Evolutionary conservation across 2,113 vertebrate species (phyloP), one percentile per base, ranked within the genome.

Genomic region (Orientallactaga bullata): DNA sequence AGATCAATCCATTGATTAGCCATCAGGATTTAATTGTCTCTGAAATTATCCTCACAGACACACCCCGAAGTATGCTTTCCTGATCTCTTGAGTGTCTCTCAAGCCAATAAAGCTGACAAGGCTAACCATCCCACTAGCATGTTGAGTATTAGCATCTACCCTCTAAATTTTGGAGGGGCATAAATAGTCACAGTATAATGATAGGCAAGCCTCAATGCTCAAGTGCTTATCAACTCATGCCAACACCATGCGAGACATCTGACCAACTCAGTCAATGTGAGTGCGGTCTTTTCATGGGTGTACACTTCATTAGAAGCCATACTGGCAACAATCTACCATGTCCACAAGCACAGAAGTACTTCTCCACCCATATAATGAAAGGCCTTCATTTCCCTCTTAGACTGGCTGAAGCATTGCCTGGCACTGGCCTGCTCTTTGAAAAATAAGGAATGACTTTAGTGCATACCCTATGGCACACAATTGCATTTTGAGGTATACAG

Each of bases 381-480:
- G 37, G 47, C 37, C 60, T 61, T 76, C 58, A 32, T 82, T 90
- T 92, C 63, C 72, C 21, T 87, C 79, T 37, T 13, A 66, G 63
- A n/a, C 37, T 47, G 35, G 12, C 37, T 73, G 47, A 63, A 91
- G 72, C 72, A 60, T 55, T 73, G 71, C 39, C 51, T 11, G 92
- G 47, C 72, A 69, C 88, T n/a, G 55, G 21, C 71, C 91, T 60
- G 63, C 66, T 84, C 84, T 65, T 94, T 89, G 95, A 89, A 95
- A 94, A 88, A 68, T 61, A 26, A 72, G n/a, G 47, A 30, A 30
- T 68, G 73, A 28, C 37, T 77, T 94, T 84, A 69, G 17, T 66
- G 42, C 17, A 32, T 47, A 71, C n/a, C 88, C 76, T 77, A 35
- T 86, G 81, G 72, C 28, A 30, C 37, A 55, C 61, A 37, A 73